A percentile compares a stretch with the other conserved stretches of the same genome.
These are phyloP conservation scores for Ciconia nigra DNA, from an alignment of 2,797 vertebrate genomes.

Conservation along the genomic window DNA sequence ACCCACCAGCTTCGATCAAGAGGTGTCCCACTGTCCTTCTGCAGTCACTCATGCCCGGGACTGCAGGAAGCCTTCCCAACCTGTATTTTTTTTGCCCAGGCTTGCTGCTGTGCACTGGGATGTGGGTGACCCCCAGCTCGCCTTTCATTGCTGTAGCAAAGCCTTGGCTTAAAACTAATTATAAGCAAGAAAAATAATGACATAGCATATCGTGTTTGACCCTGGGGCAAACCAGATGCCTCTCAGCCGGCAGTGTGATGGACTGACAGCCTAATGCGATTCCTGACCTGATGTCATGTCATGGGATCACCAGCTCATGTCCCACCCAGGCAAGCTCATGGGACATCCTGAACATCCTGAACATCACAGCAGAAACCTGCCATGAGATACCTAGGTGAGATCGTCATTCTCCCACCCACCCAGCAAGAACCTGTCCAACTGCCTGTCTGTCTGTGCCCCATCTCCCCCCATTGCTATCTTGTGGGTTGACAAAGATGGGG, in stretches of 20 bases:
- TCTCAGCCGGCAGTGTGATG: not conserved
- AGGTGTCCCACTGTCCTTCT: not conserved
- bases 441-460: not conserved
- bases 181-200: conserved; percentile 4
- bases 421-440: not conserved
- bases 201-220: not conserved
- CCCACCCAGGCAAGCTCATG: not conserved
- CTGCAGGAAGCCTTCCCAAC: not conserved
- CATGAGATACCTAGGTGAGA: not conserved
- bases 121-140: not conserved
- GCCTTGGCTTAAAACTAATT: conserved; percentile 10
- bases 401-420: not conserved
- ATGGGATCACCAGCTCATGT: not conserved
- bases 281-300: not conserved
- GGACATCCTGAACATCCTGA: not conserved
- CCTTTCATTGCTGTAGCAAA: not conserved
- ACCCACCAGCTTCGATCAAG: not conserved
- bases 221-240: conserved; percentile 18
- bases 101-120: not conserved
- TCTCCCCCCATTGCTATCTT: rapidly evolving
- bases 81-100: not conserved
- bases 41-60: rapidly evolving
- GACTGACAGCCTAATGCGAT: not conserved
- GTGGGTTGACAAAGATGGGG: not conserved
- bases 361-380: not conserved